Evolutionary conservation across 2,113 vertebrate genomes (phyloP), one percentile per base, ranked within the genome.

Genomic region (Dipodomys stephensi): DNA sequence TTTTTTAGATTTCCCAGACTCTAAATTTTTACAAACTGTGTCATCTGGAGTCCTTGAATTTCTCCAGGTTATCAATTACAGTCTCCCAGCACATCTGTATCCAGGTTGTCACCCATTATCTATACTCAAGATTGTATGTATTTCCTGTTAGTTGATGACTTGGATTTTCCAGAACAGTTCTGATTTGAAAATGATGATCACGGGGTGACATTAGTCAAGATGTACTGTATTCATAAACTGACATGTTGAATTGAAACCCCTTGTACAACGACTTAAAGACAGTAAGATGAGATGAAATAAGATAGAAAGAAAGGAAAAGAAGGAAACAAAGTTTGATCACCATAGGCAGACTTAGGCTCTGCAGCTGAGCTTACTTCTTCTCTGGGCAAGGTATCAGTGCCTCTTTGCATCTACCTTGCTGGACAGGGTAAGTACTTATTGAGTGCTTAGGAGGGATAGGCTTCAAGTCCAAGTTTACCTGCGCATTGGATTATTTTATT

Each of bases 101-200:
- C 49, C 77, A 86, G 72, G 20, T 88, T 80, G 12, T 35, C 65
- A 76, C 57, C 77, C 46, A 62, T 57, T 71, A 27, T 27, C 74
- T 87, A 19, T 1, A 35, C 30, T 49, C 18, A 82, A 44, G 83
- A 65, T 76, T 83, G 60, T n/a, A 6, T 89, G 8, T 79, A 44
- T 95, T 89, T 89, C 77, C 74, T 87, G 35, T 83, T 88, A 5
- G 77, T 78, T 46, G 71, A 7, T 92, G 95, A 80, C 71, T 81
- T 93, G 64, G 68, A 84, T 94, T 95, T 96, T 92, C 76, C 93
- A 95, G 91, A 92, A 87, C n/a, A 80, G 68, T 57, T 72, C 78
- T 80, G 94, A 72, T 76, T 96, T 92, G 87, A 83, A 88, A 90
- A 57, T 16, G 53, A 57, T 57, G 53, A 13, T 57, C 15, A 18